phyloP scores from a whole-genome alignment of 2,113 vertebrate species.

The Halichoerus grypus region DNA sequence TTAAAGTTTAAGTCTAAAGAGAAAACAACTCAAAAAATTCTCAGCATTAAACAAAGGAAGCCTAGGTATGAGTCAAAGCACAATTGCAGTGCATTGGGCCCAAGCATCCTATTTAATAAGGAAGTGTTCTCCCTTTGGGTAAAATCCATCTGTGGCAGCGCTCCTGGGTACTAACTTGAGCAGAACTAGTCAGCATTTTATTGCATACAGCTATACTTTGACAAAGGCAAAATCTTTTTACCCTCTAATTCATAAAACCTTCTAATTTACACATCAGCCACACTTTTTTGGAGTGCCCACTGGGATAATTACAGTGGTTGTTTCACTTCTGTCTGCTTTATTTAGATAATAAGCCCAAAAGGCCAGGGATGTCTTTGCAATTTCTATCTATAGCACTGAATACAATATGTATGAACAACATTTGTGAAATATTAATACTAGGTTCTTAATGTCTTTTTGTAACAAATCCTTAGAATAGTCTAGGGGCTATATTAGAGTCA shows the following conservation, averaged over 20 bases:
- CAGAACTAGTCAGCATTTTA: not conserved
- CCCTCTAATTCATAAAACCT: conserved; percentile 68
- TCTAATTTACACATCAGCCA: conserved; percentile 59
- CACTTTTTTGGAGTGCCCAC: conserved; percentile 49
- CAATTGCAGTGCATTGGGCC: not conserved
- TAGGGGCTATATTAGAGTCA: conserved; percentile 53
- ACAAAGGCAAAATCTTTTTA: conserved; percentile 48
- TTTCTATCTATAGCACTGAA: conserved; percentile 71
- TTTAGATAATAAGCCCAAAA: conserved; percentile 72
- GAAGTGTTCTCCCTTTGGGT: not conserved
- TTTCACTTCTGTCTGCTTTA: conserved; percentile 65
- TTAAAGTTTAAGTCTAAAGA: not conserved
- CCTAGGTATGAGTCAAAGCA: not conserved
- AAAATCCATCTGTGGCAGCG: not conserved
- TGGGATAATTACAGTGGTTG: conserved; percentile 69
- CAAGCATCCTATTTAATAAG: not conserved
- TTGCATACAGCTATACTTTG: not conserved
- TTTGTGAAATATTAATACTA: conserved; percentile 69
- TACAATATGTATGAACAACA: conserved; percentile 8
- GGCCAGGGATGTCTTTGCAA: conserved; percentile 51
- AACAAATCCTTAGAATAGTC: conserved; percentile 46
- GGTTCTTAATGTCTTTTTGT: conserved; percentile 60
- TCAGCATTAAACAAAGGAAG: not conserved
- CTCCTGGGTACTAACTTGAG: not conserved
- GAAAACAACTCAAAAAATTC: conserved; percentile 12